Evolutionary conservation across 2,113 vertebrate genomes (phyloP), one percentile per base, ranked within the genome.

Genomic region (Bagarius yarrelli): DNA sequence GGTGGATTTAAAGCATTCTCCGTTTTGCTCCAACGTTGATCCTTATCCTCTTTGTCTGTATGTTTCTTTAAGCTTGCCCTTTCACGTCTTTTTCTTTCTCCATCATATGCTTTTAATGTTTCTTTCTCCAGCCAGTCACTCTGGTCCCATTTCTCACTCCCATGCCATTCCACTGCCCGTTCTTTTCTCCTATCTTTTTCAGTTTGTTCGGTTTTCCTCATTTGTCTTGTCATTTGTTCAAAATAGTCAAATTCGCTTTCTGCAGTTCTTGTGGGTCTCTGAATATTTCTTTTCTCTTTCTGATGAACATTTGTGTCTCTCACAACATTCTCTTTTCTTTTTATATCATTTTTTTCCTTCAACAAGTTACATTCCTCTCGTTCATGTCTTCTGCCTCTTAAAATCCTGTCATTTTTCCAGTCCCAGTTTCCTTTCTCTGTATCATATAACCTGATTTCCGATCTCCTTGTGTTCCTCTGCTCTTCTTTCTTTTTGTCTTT

Each of bases 211-310:
- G 15, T 34, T 77, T 82, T 47, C 61, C 36, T 14, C 2, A 32
- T 76, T 15, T 59, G 16, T 19, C 36, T 59, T 8, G 23, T 64
- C 5, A 25, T 78, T 47, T 71, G 16, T 44, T 72, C 73, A 57
- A 74, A 52, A 60, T 63, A 23, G 21, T 50, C 30, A 50, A 14
- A 36, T 40, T 78, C 70, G 64, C 40, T 75, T 40, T n/a, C 30
- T 21, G n/a, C 36, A 50, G 13, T 61, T 79, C 52, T 87, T 81
- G 8, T 91, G 84, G 63, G 84, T 92, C 71, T 89, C 88, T 81
- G 77, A 90, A 82, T 90, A 91, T 61, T 93, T 92, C 63, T 5
- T 44, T 66, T 89, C 64, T 88, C 52, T 73, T 52, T 36, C 32
- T 36, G 40, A 56, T 19, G 2, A 27, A 19, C 8, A 16, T 59